These are phyloP conservation scores for Adelphocoris suturalis DNA, from an alignment of 2,888 invertebrate genomes.

Conservation along the genomic window DNA sequence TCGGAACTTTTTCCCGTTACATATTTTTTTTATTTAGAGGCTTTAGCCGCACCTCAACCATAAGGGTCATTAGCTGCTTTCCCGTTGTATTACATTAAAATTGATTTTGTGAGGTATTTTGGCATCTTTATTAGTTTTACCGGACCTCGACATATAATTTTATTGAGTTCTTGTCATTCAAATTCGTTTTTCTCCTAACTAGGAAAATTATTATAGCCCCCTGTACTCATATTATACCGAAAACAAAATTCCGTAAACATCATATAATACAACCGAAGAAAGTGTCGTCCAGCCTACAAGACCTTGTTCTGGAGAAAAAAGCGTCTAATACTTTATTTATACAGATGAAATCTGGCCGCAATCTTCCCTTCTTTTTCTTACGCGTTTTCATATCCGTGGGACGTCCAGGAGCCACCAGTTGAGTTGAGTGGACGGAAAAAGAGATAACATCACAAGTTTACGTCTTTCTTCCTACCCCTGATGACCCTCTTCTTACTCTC, in stretches of 20 bases:
- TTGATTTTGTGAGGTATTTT: no score
- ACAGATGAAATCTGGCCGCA: conserved; percentile 24
- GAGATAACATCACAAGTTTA: conserved; percentile 25
- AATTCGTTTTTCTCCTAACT: no score
- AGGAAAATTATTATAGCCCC: no score
- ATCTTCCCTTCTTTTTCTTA: not conserved
- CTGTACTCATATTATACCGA: no score
- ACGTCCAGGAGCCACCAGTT: conserved; percentile 14
- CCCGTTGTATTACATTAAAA: no score
- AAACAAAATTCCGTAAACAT: not conserved
- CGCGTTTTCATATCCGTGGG: conserved; percentile 26
- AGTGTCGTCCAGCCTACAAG: not conserved
- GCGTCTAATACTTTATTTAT: conserved; percentile 12
- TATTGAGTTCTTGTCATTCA: no score
- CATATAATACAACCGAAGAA: not conserved
- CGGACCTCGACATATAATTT: no score
- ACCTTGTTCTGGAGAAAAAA: not conserved
- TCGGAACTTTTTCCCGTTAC: no score
- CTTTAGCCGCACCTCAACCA: no score
- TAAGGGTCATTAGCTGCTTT: no score
- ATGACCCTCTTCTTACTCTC: conserved; percentile 22
- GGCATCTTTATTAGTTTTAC: no score
- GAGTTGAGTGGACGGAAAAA: conserved; percentile 23
- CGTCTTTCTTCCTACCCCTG: not conserved
- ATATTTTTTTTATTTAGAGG: no score